Conservation (phyloP, 2,888 invertebrate species). For the Crepidodera aurea region DNA sequence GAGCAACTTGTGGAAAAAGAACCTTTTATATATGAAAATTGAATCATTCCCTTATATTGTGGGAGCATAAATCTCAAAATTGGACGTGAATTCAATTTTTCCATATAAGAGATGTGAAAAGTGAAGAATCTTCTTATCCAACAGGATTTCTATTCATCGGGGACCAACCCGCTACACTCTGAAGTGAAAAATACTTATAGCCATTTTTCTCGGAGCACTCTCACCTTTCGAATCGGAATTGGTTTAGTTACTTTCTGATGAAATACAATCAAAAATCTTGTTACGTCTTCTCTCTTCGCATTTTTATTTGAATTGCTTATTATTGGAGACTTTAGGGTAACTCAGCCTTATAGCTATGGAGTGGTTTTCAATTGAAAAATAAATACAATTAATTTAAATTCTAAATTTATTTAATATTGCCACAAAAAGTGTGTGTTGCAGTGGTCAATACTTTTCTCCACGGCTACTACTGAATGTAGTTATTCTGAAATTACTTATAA, state of each 20-base stretch:
- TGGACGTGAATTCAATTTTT: slow-evolving; percentile 59
- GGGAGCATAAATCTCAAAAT: slow-evolving; percentile 56
- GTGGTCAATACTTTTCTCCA: no score
- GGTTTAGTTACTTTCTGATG: slow-evolving; percentile 19
- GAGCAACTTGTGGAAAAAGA: slow-evolving; percentile 18
- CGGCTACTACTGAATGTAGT: no score
- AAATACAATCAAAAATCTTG: slow-evolving; percentile 22
- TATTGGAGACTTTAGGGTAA: neutral
- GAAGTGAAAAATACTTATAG: slow-evolving; percentile 40
- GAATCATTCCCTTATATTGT: slow-evolving; percentile 56
- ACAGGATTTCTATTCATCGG: slow-evolving; percentile 47
- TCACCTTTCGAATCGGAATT: slow-evolving; percentile 12
- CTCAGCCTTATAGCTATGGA: neutral
- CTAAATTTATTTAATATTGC: no score
- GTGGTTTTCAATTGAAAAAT: no score
- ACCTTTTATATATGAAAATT: slow-evolving; percentile 48
- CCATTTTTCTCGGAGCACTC: slow-evolving; percentile 25
- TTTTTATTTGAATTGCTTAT: neutral
- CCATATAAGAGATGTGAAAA: slow-evolving; percentile 46
- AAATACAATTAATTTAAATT: no score
- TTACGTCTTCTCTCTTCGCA: slow-evolving; percentile 10
- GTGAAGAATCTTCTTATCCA: slow-evolving; percentile 44
- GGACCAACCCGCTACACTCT: slow-evolving; percentile 44
- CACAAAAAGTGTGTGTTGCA: no score
- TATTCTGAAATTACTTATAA: no score